Base-by-base conservation (phyloP, 92 coral and sea anemone genomes). In the Phymanthus crucifer region DNA sequence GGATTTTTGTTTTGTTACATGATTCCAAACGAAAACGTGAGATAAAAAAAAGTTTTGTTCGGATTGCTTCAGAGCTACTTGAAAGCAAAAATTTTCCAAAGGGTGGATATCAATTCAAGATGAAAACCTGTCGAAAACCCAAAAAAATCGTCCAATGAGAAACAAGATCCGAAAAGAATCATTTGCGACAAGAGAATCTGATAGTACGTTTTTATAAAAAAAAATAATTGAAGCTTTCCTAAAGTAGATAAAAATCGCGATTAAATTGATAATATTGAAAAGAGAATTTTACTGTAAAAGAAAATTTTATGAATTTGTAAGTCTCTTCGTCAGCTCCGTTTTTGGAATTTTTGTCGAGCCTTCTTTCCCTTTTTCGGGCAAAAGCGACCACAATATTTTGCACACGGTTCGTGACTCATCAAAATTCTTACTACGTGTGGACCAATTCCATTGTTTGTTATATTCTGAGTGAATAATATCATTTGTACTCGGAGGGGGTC, bases 291-390 rank as follows among this genome's bases (percentile, higher is more conserved):
- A 57, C 5, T 1, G 26, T 61, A 8, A 61, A 61, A 61, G 32
- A 13, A 61, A 61, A 61, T 61, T 27, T n/a, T 26, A 1, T 6
- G 17, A 61, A 61, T 61, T 36, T 17, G 56, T 71, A 50, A 71
- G 1, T 13, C 0, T 9, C 6, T 37, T 37, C 21, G 21, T 36
- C 52, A 45, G 23, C 19, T 57, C 46, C 46, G 40, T 11, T 40
- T 34, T 69, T 34, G 45, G 26, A 16, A 69, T 69, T 32, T 32
- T 32, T 56, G 4, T 66, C 64, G 47, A 32, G 70, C 10, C 70
- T 9, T 1, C 18, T 33, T 75, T 50, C 10, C 79, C 79, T 50
- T 75, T 57, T 75, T 75, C 67, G 79, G 79, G 16, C 79, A 75
- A 54, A 32, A 27, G 24, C 29, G 14, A 23, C 78, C 78, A 50